A percentile compares a stretch with the other conserved stretches of the same genome.
phyloP scores from a whole-genome alignment of 2,113 vertebrate genomes.

The Piaya cayana region DNA sequence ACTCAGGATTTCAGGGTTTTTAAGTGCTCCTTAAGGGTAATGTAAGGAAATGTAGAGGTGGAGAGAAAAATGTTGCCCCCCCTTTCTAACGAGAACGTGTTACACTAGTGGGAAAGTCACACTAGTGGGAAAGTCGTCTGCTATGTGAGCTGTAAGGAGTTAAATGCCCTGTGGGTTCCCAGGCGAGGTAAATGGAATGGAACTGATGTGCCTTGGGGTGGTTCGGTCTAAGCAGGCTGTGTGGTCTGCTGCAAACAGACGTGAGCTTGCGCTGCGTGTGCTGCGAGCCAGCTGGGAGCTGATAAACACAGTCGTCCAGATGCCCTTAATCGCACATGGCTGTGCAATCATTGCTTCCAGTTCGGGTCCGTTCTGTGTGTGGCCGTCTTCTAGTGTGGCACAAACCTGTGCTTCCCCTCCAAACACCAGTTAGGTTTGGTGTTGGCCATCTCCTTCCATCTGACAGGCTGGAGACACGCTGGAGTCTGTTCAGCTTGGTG shows the following conservation, averaged over 20 bases:
- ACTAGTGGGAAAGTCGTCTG: background rate
- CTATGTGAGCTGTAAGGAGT: background rate
- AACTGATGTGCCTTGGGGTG: background rate
- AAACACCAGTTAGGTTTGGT: background rate
- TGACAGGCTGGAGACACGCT: background rate
- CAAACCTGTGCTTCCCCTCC: background rate
- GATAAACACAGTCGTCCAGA: background rate
- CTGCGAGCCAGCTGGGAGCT: background rate
- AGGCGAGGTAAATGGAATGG: background rate
- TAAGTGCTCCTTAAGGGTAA: background rate
- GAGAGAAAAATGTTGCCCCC: background rate
- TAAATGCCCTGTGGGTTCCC: background rate
- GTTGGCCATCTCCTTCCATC: background rate
- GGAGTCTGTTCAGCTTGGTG: background rate
- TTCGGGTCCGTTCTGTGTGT: background rate
- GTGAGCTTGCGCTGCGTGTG: background rate
- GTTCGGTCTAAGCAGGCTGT: background rate
- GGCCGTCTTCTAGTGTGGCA: background rate
- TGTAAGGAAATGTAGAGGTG: background rate
- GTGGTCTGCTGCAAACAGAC: background rate
- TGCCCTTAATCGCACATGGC: background rate
- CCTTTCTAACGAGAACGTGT: background rate
- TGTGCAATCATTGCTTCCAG: background rate
- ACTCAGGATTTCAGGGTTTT: background rate
- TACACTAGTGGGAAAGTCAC: rapidly evolving